Conservation (phyloP, 1,140 invertebrate genomes). For the Drosophila mojavensis region DNA sequence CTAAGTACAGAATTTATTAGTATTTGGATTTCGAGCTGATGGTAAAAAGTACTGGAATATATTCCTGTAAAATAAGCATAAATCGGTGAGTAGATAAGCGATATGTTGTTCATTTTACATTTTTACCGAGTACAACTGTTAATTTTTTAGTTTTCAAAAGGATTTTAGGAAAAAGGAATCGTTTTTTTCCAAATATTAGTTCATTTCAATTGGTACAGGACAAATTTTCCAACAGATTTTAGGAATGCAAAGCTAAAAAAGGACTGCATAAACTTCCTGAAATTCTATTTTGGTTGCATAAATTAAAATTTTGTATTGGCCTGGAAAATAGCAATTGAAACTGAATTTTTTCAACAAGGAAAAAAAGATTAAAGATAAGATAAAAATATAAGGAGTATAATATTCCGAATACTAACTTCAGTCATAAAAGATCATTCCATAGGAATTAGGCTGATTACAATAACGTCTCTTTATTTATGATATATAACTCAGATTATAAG, state of each 20-base stretch:
- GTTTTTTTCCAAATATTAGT: too few species aligned
- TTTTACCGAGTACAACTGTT: too few species aligned
- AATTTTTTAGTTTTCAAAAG: too few species aligned
- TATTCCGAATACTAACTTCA: neutral
- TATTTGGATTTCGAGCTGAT: neutral
- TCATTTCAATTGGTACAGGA: too few species aligned
- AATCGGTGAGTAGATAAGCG: too few species aligned
- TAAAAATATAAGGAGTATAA: neutral
- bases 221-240: too few species aligned
- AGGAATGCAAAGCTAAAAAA: neutral
- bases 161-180: too few species aligned
- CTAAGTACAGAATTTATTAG: neutral
- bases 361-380: neutral
- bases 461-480: too few species aligned
- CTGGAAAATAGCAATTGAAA: neutral
- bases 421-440: neutral
- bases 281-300: neutral
- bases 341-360: neutral
- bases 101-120: too few species aligned
- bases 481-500: neutral
- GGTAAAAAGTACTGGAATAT: too few species aligned
- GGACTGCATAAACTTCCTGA: neutral
- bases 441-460: neutral
- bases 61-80: neutral
- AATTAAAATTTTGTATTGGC: neutral